Conservation (phyloP, 2,888 invertebrate genomes). For the Drosophila cracens region DNA sequence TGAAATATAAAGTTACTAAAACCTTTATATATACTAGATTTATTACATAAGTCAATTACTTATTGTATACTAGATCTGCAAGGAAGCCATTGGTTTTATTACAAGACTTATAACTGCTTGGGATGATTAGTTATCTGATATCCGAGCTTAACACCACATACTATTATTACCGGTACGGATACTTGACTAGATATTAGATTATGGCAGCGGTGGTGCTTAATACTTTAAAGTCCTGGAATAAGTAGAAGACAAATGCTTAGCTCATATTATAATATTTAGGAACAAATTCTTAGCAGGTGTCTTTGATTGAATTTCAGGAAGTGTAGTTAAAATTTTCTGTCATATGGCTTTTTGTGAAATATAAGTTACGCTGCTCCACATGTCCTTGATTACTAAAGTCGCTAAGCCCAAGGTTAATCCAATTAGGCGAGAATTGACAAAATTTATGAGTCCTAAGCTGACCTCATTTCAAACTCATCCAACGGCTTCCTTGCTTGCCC, state of each 20-base stretch:
- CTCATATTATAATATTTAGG: background rate
- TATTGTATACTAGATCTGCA: background rate
- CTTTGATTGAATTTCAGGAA: background rate
- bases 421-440: conserved; percentile 27
- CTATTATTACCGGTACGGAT: background rate
- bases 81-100: background rate
- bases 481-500: background rate
- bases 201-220: background rate
- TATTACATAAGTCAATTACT: background rate
- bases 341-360: background rate
- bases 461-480: conserved; percentile 38
- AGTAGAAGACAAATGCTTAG: background rate
- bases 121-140: background rate
- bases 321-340: background rate
- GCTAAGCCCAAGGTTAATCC: conserved; percentile 39
- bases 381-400: conserved; percentile 8
- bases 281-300: background rate
- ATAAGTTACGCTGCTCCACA: too few species aligned
- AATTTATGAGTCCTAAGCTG: conserved; percentile 27
- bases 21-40: background rate
- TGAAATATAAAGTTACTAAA: background rate
- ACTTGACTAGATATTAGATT: background rate
- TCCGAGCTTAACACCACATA: background rate
- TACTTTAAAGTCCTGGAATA: background rate
- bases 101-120: background rate